phyloP scores from a whole-genome alignment of 2,113 vertebrate species.

The Prunella fulvescens region DNA sequence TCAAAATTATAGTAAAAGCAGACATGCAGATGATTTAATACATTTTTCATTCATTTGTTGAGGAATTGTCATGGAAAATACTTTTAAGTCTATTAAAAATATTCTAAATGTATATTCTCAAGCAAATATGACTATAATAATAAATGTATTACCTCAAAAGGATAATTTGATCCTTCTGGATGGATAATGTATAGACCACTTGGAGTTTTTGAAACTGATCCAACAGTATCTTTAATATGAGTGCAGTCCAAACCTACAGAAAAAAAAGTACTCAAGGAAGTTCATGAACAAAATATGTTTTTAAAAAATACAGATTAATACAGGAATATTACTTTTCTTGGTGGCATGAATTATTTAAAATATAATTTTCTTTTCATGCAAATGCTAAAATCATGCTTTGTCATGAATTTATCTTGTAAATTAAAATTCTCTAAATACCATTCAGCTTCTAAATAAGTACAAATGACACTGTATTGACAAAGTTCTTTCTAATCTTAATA shows the following conservation, averaged over 20 bases:
- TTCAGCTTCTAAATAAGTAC: not conserved
- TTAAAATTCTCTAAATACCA: not conserved
- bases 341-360: not conserved
- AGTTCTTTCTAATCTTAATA: not conserved
- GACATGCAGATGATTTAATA: not conserved
- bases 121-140: not conserved
- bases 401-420: not conserved
- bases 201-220: conserved; percentile 86
- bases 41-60: not conserved
- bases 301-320: not conserved
- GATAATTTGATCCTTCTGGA: conserved; percentile 84
- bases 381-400: not conserved
- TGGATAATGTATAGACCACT: conserved; percentile 91
- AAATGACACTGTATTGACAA: not conserved
- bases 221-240: conserved; percentile 85
- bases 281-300: not conserved
- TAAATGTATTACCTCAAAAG: conserved; percentile 84
- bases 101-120: not conserved
- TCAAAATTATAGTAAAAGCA: not conserved
- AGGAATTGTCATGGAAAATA: not conserved
- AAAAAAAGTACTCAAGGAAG: not conserved
- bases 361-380: not conserved
- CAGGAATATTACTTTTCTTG: not conserved
- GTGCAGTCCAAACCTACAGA: conserved; percentile 85
- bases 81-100: not conserved